phyloP scores from a whole-genome alignment of 1,140 invertebrate genomes.

The Euglossa dilemma region DNA sequence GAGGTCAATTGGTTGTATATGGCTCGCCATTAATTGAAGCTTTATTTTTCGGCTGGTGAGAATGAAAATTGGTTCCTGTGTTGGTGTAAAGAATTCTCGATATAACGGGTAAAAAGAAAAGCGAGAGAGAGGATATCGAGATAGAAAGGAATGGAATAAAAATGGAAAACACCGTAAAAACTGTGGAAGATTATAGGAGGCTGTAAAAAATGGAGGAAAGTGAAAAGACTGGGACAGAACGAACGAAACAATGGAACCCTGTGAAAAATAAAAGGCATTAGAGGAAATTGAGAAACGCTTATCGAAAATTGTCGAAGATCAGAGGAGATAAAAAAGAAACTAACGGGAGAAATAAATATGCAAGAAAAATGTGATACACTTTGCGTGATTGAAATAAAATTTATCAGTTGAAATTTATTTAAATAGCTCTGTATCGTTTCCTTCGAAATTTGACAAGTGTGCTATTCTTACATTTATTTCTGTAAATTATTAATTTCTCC shows the following conservation, averaged over 20 bases:
- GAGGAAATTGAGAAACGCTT: no score
- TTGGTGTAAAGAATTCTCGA: neutral
- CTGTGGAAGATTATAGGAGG: neutral
- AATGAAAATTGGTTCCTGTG: neutral
- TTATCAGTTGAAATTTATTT: neutral
- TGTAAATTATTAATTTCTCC: no score
- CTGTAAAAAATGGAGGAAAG: neutral
- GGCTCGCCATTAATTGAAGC: neutral
- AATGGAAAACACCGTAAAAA: neutral
- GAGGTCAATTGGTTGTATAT: neutral
- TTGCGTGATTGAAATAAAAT: neutral
- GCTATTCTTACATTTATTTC: no score
- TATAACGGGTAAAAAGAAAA: neutral
- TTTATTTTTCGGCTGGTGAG: neutral
- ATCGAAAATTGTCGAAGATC: neutral
- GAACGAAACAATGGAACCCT: no score
- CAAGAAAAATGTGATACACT: neutral
- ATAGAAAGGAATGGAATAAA: neutral
- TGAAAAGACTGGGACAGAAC: neutral
- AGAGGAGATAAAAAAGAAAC: neutral
- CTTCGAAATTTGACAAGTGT: no score
- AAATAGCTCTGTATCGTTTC: no score
- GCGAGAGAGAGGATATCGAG: neutral
- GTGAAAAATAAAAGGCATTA: neutral
- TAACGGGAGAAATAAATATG: neutral